A percentile compares a stretch with the other conserved stretches of the same genome.
These are phyloP conservation scores for Benitochromis conjunctus DNA, from an alignment of 2,113 vertebrate genomes.

Conservation along the genomic window DNA sequence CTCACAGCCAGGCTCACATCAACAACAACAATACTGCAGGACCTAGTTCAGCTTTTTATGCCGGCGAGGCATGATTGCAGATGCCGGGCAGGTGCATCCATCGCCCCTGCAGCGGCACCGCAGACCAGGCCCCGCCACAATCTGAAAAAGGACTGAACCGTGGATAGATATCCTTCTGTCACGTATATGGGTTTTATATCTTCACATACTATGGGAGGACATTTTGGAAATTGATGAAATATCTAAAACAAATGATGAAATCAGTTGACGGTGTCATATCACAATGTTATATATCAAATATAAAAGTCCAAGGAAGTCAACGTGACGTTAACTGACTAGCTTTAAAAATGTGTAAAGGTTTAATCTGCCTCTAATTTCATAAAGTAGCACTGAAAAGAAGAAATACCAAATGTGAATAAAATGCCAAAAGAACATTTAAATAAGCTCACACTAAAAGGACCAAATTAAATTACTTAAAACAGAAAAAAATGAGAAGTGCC, in stretches of 20 bases:
- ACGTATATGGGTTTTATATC: not conserved
- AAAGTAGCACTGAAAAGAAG: not conserved
- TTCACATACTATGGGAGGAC: not conserved
- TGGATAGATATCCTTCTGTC: not conserved
- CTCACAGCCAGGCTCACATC: no score
- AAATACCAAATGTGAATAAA: not conserved
- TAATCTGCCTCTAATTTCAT: not conserved
- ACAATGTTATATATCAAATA: not conserved
- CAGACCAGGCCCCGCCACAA: no score
- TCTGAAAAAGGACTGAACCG: no score
- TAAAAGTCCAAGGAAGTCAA: not conserved
- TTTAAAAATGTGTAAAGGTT: not conserved
- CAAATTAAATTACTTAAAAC: not conserved
- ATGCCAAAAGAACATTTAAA: not conserved
- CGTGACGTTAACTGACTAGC: not conserved
- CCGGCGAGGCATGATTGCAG: no score
- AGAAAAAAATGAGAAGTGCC: not conserved
- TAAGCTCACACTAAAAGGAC: accelerated
- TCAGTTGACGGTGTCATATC: not conserved
- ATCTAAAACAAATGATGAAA: not conserved
- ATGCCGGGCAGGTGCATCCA: no score
- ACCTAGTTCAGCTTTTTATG: no score
- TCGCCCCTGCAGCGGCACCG: no score
- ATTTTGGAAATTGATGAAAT: not conserved
- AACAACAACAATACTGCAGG: no score